Percentiles rank a stretch among this genome's conserved stretches.
Evolutionary conservation across 1,140 invertebrate species (phyloP).

Genomic region (Aphelenchoides fujianensis): DNA sequence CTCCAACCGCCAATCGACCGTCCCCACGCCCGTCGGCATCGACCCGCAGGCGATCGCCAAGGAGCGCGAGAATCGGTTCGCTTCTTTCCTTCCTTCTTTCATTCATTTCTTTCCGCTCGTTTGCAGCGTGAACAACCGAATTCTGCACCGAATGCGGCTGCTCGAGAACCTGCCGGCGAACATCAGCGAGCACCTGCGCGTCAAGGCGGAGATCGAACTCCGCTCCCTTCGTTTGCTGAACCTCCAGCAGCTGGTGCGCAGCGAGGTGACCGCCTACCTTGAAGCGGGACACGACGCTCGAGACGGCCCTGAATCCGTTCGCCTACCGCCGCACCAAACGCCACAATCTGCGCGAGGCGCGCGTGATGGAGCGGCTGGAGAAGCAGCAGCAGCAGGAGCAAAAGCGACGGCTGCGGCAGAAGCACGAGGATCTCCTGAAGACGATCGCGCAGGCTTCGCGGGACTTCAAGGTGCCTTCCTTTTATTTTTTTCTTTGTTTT

Average conservation of each 20-base stretch:
- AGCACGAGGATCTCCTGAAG: constrained; percentile 68
- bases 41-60: constrained; percentile 87
- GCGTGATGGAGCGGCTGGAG: constrained; percentile 94
- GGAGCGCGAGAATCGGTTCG: constrained; percentile 84
- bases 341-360: constrained; percentile 87
- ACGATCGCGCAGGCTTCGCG: constrained; percentile 90
- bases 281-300: constrained; percentile 84
- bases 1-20: constrained; percentile 73
- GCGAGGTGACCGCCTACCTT: constrained; percentile 79
- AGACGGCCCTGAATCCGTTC: constrained; percentile 92
- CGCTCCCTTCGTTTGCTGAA: constrained; percentile 85
- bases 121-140: constrained; percentile 64
- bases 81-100: too few species aligned
- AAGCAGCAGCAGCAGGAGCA: constrained; percentile 97
- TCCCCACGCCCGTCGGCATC: constrained; percentile 84
- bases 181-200: constrained; percentile 83
- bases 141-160: constrained; percentile 64
- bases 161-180: constrained; percentile 73
- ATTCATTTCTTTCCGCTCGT: background rate
- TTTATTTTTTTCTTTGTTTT: too few species aligned
- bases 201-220: constrained; percentile 90
- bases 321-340: constrained; percentile 92
- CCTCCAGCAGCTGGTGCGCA: constrained; percentile 79
- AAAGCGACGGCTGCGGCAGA: constrained; percentile 87
- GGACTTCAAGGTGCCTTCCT: constrained; percentile 92